phyloP scores from a whole-genome alignment of 2,888 invertebrate genomes.

The Synergus umbraculus region DNA sequence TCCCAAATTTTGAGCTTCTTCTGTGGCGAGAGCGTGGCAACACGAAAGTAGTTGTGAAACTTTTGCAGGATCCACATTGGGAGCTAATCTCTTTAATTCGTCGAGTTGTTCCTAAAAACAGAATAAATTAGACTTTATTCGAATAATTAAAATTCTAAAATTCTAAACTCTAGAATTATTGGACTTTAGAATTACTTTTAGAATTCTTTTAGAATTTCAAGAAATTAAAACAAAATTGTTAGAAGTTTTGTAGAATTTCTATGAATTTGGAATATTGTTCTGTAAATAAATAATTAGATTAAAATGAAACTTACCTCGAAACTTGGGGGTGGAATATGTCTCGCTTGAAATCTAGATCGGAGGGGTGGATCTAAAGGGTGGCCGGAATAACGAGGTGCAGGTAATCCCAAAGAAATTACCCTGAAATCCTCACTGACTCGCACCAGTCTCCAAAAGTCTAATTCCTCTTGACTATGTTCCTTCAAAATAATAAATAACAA shows the following conservation, averaged over 20 bases:
- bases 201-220: too few relatives aligned
- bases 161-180: background rate
- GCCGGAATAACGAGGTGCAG: slow-evolving; percentile 92
- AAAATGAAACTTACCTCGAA: slow-evolving; percentile 81
- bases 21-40: slow-evolving; percentile 87
- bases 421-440: slow-evolving; percentile 95
- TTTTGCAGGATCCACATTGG: slow-evolving; percentile 79
- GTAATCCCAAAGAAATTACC: slow-evolving; percentile 94
- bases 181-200: background rate
- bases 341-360: slow-evolving; percentile 95
- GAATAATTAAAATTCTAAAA: slow-evolving; percentile 17
- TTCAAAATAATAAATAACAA: slow-evolving; percentile 69
- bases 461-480: slow-evolving; percentile 88
- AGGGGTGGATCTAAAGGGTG: slow-evolving; percentile 97
- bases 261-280: too few relatives aligned
- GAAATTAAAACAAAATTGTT: background rate
- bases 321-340: slow-evolving; percentile 85
- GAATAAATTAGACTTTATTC: too few relatives aligned
- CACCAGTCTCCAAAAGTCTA: slow-evolving; percentile 92
- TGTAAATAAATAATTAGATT: background rate
- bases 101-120: slow-evolving; percentile 80
- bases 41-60: slow-evolving; percentile 80
- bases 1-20: slow-evolving; percentile 85
- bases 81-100: slow-evolving; percentile 78
- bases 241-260: too few relatives aligned